Evolutionary conservation across 2,888 invertebrate genomes (phyloP).

Genomic region (Orchesellides sinensis): DNA sequence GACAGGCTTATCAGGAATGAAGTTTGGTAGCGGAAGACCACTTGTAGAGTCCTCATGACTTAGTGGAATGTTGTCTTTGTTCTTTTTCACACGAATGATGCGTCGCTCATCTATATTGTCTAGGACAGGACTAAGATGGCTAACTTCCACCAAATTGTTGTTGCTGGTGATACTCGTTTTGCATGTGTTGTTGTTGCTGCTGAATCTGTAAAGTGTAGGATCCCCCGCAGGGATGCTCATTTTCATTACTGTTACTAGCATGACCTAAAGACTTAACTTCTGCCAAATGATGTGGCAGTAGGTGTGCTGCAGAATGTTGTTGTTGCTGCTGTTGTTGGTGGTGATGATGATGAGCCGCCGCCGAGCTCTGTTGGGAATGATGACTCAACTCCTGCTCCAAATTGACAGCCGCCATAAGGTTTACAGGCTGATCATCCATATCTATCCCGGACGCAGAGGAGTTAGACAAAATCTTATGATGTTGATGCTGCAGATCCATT

Average conservation of each 20-base stretch:
- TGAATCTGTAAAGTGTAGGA: slow-evolving; percentile 65
- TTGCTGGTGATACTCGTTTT: slow-evolving; percentile 11
- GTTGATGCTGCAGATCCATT: slow-evolving; percentile 70
- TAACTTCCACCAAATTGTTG: slow-evolving; percentile 31
- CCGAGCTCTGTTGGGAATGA: slow-evolving; percentile 37
- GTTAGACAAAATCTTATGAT: slow-evolving; percentile 54
- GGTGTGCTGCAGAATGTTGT: slow-evolving; percentile 44
- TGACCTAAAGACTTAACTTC: slow-evolving; percentile 40
- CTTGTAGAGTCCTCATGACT: slow-evolving; percentile 13
- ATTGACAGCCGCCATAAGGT: slow-evolving; percentile 71
- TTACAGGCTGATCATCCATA: slow-evolving; percentile 72
- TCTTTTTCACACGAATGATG: slow-evolving; percentile 73
- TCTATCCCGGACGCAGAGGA: slow-evolving; percentile 37
- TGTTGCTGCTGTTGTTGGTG: slow-evolving; percentile 40
- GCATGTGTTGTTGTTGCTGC: slow-evolving; percentile 39
- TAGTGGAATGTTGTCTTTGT: slow-evolving; percentile 55
- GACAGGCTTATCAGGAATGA: slow-evolving; percentile 83
- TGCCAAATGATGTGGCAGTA: slow-evolving; percentile 26
- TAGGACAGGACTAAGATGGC: slow-evolving; percentile 30
- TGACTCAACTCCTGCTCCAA: slow-evolving; percentile 68
- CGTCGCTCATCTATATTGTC: slow-evolving; percentile 71
- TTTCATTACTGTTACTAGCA: slow-evolving; percentile 1
- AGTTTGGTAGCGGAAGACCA: slow-evolving; percentile 52
- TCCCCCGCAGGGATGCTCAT: slow-evolving; percentile 21
- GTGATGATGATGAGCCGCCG: slow-evolving; percentile 37